Percentiles rank a stretch among this genome's conserved stretches.
phyloP scores from a whole-genome alignment of 2,888 invertebrate species.

The Dryobota labecula region DNA sequence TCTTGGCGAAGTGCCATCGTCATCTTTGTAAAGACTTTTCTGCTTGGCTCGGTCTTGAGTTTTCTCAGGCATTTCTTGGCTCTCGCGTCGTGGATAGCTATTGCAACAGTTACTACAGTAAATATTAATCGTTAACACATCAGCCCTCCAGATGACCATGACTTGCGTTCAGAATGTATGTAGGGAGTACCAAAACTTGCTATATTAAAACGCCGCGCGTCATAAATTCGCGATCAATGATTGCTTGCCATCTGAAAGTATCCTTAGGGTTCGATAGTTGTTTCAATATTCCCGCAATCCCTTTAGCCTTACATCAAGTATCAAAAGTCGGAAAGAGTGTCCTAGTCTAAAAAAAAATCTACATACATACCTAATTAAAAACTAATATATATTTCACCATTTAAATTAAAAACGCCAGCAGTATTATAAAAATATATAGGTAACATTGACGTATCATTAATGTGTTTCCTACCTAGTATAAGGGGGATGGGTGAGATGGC shows the following conservation, averaged over 20 bases:
- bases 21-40: slow-evolving; percentile 22
- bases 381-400: neutral
- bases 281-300: no score
- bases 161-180: neutral
- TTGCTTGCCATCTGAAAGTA: neutral
- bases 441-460: neutral
- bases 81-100: slow-evolving; percentile 22
- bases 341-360: neutral
- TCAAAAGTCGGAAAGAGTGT: slow-evolving; percentile 32
- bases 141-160: neutral
- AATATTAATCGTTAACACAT: slow-evolving; percentile 8
- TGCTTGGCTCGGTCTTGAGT: slow-evolving; percentile 47
- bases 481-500: neutral
- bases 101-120: slow-evolving; percentile 17
- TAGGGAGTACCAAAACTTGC: neutral
- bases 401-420: slow-evolving; percentile 41
- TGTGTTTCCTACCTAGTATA: slow-evolving; percentile 6
- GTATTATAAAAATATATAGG: slow-evolving; percentile 1
- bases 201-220: neutral
- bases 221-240: no score
- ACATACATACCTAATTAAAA: neutral
- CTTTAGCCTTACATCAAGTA: slow-evolving; percentile 2
- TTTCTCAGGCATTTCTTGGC: slow-evolving; percentile 42
- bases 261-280: neutral
- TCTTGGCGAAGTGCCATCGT: slow-evolving; percentile 42